Evolutionary conservation across 2,113 vertebrate genomes (phyloP).

Genomic region (Calyptomena viridis): DNA sequence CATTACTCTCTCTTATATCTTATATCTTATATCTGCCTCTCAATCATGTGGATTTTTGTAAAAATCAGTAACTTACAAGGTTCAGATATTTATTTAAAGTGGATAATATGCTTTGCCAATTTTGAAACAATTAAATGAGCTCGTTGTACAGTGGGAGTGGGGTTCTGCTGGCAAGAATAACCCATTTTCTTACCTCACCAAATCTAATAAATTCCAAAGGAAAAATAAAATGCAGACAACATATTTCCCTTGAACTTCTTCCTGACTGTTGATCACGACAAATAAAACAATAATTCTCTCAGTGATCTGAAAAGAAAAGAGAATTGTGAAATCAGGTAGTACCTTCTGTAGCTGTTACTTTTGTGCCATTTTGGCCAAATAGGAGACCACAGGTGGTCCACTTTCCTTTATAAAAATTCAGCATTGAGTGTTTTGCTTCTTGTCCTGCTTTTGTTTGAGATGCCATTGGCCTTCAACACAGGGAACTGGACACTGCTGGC

Average conservation of each 20-base stretch:
- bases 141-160: neutral
- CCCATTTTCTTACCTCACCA: conserved; percentile 81
- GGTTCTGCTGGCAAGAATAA: neutral
- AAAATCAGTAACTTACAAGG: neutral
- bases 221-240: conserved; percentile 87
- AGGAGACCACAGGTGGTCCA: neutral
- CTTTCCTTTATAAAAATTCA: neutral
- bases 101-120: neutral
- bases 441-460: neutral
- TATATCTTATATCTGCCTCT: no score
- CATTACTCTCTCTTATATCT: neutral
- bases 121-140: neutral
- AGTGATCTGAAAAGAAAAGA: conserved; percentile 78
- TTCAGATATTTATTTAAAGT: conserved; percentile 15
- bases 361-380: neutral
- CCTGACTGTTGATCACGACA: conserved; percentile 84
- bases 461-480: no score
- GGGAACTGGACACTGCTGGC: neutral
- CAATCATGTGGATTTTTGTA: neutral
- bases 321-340: neutral
- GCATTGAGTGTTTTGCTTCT: neutral
- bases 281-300: conserved; percentile 89
- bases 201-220: conserved; percentile 88
- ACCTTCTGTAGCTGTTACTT: neutral
- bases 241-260: conserved; percentile 88